Evolutionary conservation across 2,888 invertebrate species (phyloP), one percentile per base, ranked within the genome.

Genomic region (Phyllotreta cruciferae): DNA sequence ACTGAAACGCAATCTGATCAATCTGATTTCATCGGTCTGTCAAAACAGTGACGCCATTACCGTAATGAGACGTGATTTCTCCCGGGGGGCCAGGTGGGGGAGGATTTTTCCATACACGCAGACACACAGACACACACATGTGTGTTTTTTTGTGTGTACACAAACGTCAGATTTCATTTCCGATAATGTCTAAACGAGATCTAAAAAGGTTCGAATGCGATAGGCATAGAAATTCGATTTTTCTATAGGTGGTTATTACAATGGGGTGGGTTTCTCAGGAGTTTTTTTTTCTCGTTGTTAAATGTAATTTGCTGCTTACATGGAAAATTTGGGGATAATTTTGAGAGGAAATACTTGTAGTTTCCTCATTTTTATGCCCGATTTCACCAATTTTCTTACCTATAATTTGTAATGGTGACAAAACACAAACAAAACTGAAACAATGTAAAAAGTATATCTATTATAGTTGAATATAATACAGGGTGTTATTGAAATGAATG

Each of bases 1-100:
- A 70, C 63, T 77, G 81, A 80, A 80, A 81, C 74, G 73, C 78
- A 80, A 81, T 80, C 79, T 74, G 80, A 80, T 80, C 80, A 81
- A 80, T 80, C 77, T 77, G 73, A 73, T 75, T 75, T 74, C 75
- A 75, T 74, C 74, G 73, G 52, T 55, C 73, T 79, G 80, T 80
- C 80, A 80, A 79, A 80, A 80, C 79, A 80, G 68, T 71, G 67
- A 66, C 66, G 67, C 68, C 68, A 73, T 80, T 80, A 80, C 77
- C 72, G 68, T 81, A 80, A 81, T 80, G 80, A 79, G 79, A 79
- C 72, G 69, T 73, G 80, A 79, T 77, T 75, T 52, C 37, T 52
- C 47, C n/a, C 1, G 7, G 47, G 3, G 47, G 10, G 47, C 11
- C 11, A 38, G 36, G 52, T 14, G 52, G 10, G 52, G 37, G 56